A percentile compares a stretch with the other conserved stretches of the same genome.
Evolutionary conservation across 2,113 vertebrate species (phyloP).

Genomic region (Cryptotis parvus): DNA sequence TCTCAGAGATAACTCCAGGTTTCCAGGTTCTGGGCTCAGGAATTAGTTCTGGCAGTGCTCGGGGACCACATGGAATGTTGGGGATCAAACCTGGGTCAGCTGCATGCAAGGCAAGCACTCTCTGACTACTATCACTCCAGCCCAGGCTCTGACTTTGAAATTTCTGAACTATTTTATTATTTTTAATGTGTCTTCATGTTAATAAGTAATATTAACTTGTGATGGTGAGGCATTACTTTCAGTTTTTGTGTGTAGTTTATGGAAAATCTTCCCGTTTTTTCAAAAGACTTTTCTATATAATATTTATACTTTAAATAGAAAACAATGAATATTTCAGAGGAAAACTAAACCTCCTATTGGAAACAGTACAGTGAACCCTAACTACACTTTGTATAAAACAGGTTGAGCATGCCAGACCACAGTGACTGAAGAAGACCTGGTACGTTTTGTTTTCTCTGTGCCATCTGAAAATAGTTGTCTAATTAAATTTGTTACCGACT

Average conservation of each 20-base stretch:
- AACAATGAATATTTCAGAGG: neutral
- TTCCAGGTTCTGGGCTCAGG: too few relatives aligned
- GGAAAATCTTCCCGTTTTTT: constrained; percentile 22
- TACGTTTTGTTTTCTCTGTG: constrained; percentile 1
- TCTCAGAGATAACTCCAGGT: too few relatives aligned
- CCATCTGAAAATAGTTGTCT: neutral
- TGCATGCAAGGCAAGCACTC: too few relatives aligned
- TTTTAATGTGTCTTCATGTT: neutral
- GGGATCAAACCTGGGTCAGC: too few relatives aligned
- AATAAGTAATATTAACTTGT: constrained; percentile 14
- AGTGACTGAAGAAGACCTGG: neutral
- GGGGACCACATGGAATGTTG: too few relatives aligned
- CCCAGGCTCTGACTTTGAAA: too few relatives aligned
- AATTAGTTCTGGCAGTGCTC: too few relatives aligned
- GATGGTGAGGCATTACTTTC: neutral
- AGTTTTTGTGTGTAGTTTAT: constrained; percentile 18
- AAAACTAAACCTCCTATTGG: neutral
- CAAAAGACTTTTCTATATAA: neutral
- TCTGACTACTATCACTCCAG: too few relatives aligned
- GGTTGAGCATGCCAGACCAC: neutral
- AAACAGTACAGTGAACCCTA: constrained; percentile 13
- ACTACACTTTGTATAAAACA: constrained; percentile 22
- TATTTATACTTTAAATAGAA: neutral
- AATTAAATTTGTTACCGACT: neutral
- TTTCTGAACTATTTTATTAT: neutral